A percentile compares a stretch with the other conserved stretches of the same genome.
Evolutionary conservation across 2,797 vertebrate genomes (phyloP).

Genomic region (Coendou prehensilis): DNA sequence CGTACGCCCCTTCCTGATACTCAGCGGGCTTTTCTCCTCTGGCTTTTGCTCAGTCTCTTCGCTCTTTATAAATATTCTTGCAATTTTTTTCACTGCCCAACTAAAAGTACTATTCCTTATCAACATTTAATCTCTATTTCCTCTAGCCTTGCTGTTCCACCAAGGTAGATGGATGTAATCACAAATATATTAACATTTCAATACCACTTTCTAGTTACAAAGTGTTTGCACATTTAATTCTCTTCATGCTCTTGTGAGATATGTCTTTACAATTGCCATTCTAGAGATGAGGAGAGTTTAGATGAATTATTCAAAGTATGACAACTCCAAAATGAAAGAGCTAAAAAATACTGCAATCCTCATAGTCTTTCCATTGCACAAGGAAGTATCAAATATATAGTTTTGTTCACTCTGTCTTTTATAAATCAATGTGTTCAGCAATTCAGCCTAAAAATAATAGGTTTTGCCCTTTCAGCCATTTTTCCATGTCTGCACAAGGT

Average conservation of each 20-base stretch:
- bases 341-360: conserved; percentile 15
- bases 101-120: conserved; percentile 12
- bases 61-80: conserved; percentile 33
- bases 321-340: conserved; percentile 45
- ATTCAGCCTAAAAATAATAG: conserved; percentile 59
- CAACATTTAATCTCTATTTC: conserved; percentile 60
- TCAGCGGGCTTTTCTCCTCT: background rate
- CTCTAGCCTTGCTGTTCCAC: background rate
- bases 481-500: conserved; percentile 28
- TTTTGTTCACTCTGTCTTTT: background rate
- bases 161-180: background rate
- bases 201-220: conserved; percentile 12
- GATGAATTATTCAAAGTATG: conserved; percentile 51
- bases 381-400: conserved; percentile 3
- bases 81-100: conserved; percentile 2
- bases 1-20: background rate
- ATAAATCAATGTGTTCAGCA: conserved; percentile 39
- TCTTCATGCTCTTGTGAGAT: background rate
- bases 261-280: conserved; percentile 28
- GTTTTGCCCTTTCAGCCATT: background rate
- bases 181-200: conserved; percentile 14
- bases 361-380: background rate
- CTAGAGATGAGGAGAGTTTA: background rate
- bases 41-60: background rate
- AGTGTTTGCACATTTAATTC: conserved; percentile 24